These are phyloP conservation scores for Noctua janthina DNA, from an alignment of 2,888 invertebrate genomes.

Conservation along the genomic window DNA sequence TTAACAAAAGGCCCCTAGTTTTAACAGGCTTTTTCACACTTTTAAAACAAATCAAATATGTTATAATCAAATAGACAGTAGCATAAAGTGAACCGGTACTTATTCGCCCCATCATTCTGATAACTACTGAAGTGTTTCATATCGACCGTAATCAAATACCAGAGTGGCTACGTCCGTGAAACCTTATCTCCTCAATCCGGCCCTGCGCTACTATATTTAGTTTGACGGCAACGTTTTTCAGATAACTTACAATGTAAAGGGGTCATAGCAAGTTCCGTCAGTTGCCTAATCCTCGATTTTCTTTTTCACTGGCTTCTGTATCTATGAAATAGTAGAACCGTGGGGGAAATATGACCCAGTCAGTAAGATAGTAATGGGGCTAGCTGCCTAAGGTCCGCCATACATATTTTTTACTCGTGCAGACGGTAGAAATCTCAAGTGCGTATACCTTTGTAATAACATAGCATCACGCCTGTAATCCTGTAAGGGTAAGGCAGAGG, in stretches of 20 bases:
- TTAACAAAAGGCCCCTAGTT: neutral
- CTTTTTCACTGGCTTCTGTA: neutral
- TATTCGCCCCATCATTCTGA: neutral
- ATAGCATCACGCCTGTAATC: too few relatives aligned
- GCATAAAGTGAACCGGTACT: neutral
- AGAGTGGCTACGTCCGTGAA: neutral
- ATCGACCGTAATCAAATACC: constrained; percentile 4
- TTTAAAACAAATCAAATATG: neutral
- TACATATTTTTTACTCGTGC: neutral
- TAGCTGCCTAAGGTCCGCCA: neutral
- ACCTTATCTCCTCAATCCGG: constrained; percentile 4
- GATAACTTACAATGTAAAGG: constrained; percentile 49
- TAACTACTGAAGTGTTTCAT: neutral
- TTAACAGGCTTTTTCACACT: neutral
- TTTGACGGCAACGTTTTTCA: constrained; percentile 50
- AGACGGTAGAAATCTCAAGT: too few relatives aligned
- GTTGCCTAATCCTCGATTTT: constrained; percentile 37
- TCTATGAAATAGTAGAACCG: neutral
- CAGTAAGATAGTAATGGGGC: neutral
- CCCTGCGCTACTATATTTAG: constrained; percentile 57
- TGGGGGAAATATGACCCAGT: neutral
- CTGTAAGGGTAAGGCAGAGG: too few relatives aligned
- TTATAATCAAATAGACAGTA: neutral
- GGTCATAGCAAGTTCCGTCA: constrained; percentile 39
- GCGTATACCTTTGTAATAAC: too few relatives aligned